Percentiles rank a stretch among this genome's conserved stretches.
Evolutionary conservation across 2,888 invertebrate genomes (phyloP).

Genomic region (Mellilla xanthometata): DNA sequence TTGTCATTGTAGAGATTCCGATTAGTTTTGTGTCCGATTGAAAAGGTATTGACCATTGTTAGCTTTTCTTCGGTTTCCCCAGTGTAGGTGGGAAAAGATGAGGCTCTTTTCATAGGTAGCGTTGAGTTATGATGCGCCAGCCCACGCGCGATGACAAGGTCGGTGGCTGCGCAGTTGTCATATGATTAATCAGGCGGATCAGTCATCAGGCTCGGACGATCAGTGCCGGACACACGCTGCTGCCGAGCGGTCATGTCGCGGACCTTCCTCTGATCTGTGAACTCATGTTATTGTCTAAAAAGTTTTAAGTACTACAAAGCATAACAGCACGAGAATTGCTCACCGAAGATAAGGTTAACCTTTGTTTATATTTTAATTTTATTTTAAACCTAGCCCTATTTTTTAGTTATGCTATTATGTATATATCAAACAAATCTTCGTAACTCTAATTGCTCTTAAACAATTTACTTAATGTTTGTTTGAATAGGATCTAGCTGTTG

Average conservation of each 20-base stretch:
- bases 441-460: slow-evolving; percentile 24
- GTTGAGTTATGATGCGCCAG: slow-evolving; percentile 61
- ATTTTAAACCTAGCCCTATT: neutral
- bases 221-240: slow-evolving; percentile 71
- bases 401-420: neutral
- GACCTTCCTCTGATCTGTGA: slow-evolving; percentile 4
- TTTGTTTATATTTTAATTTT: neutral
- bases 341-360: no score
- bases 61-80: slow-evolving; percentile 31
- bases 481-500: slow-evolving; percentile 41
- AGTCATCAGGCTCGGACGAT: slow-evolving; percentile 61
- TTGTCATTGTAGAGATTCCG: slow-evolving; percentile 12
- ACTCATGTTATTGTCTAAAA: slow-evolving; percentile 8
- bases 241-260: slow-evolving; percentile 41
- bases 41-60: slow-evolving; percentile 10
- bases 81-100: slow-evolving; percentile 49
- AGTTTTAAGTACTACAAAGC: no score
- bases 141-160: slow-evolving; percentile 74
- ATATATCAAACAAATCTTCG: neutral
- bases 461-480: slow-evolving; percentile 28
- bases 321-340: no score
- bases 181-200: slow-evolving; percentile 77
- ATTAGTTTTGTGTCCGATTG: slow-evolving; percentile 14
- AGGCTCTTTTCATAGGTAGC: slow-evolving; percentile 45
- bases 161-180: slow-evolving; percentile 74